Conservation (phyloP, 23 tunicate species). For the Diplosoma virens region DNA sequence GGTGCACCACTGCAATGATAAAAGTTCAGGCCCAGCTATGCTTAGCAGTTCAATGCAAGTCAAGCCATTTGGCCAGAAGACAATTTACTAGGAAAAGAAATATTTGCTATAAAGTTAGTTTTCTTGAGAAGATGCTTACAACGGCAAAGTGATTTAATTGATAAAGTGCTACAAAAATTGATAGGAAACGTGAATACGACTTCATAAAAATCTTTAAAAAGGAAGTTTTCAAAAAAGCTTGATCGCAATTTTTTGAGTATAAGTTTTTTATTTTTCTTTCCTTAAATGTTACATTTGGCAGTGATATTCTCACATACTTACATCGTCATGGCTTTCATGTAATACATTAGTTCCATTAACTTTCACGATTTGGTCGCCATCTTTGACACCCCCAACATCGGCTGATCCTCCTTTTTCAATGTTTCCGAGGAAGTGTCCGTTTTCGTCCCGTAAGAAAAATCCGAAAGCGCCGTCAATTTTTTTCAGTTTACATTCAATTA, state of each 20-base stretch:
- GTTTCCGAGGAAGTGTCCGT: slow-evolving; percentile 60
- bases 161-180: too few species aligned
- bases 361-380: slow-evolving; percentile 70
- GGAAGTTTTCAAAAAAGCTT: too few species aligned
- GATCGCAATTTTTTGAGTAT: too few species aligned
- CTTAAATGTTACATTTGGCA: background rate
- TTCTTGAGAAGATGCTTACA: too few species aligned
- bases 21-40: too few species aligned
- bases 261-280: too few species aligned
- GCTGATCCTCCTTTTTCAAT: slow-evolving; percentile 75
- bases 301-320: background rate
- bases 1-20: too few species aligned
- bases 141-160: too few species aligned
- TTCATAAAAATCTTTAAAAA: background rate
- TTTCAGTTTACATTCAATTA: slow-evolving; percentile 41
- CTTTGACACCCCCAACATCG: slow-evolving; percentile 57
- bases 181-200: background rate
- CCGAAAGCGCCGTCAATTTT: slow-evolving; percentile 57
- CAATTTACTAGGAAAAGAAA: too few species aligned
- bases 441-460: slow-evolving; percentile 71
- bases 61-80: too few species aligned
- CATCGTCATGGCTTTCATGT: slow-evolving; percentile 51
- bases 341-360: slow-evolving; percentile 62
- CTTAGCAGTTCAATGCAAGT: too few species aligned
- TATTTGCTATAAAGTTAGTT: too few species aligned